Evolutionary conservation across 2,113 vertebrate genomes (phyloP).

Genomic region (Etia nguti): DNA sequence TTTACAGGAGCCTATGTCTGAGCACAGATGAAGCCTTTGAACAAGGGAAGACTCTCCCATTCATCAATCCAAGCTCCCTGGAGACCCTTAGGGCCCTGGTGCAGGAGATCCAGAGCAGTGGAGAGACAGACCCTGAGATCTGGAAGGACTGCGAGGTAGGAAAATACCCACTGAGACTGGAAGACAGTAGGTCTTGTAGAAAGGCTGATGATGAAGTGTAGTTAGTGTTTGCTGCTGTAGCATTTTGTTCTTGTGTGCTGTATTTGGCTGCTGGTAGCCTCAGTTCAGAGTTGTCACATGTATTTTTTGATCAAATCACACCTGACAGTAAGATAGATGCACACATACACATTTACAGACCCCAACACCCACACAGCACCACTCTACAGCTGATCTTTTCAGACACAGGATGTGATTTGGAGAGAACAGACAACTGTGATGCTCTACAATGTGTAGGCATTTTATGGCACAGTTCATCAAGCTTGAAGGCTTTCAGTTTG

Average conservation of each 20-base stretch:
- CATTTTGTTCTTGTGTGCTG: background rate
- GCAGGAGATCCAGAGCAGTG: constrained; percentile 80
- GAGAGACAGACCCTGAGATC: constrained; percentile 77
- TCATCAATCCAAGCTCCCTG: constrained; percentile 77
- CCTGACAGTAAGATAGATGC: constrained; percentile 8
- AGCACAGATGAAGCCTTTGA: constrained; percentile 72
- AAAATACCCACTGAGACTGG: background rate
- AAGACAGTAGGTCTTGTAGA: background rate
- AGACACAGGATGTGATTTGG: constrained; percentile 22
- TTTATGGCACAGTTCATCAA: background rate
- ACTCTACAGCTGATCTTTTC: constrained; percentile 42
- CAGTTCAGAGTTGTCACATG: constrained; percentile 23
- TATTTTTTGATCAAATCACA: constrained; percentile 19
- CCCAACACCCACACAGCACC: background rate
- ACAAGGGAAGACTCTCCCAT: constrained; percentile 79
- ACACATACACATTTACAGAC: background rate
- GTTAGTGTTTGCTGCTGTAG: background rate
- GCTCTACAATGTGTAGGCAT: background rate
- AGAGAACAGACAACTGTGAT: constrained; percentile 10
- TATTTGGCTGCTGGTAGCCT: constrained; percentile 24
- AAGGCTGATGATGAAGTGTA: background rate
- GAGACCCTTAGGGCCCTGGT: constrained; percentile 80
- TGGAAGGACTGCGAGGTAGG: constrained; percentile 89
- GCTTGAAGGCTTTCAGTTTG: background rate
- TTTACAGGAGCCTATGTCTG: constrained; percentile 66